Evolutionary conservation across 2,888 invertebrate genomes (phyloP).

Genomic region (Ichneumoninae sp.): DNA sequence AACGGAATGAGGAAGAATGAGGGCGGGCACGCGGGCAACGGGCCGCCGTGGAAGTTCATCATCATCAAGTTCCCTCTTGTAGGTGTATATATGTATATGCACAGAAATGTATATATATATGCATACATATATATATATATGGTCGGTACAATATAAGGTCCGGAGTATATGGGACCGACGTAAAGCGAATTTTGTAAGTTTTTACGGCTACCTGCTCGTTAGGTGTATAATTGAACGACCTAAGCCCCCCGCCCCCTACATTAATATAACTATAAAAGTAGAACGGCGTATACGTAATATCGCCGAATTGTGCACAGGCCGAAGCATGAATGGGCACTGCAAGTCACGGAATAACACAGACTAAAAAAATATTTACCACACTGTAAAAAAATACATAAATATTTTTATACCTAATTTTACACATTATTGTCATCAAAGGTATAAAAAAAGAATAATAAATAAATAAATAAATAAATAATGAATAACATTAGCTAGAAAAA

Average conservation of each 20-base stretch:
- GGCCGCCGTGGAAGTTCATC: slow-evolving; percentile 79
- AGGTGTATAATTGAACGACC: slow-evolving; percentile 72
- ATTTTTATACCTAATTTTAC: background rate
- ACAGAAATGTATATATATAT: slow-evolving; percentile 32
- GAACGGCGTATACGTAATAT: slow-evolving; percentile 19
- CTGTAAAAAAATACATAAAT: no score
- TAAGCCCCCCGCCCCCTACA: slow-evolving; percentile 1
- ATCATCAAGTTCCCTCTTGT: slow-evolving; percentile 78
- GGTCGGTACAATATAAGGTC: slow-evolving; percentile 29
- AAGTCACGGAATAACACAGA: background rate
- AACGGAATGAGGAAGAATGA: slow-evolving; percentile 19
- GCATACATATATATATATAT: slow-evolving; percentile 49
- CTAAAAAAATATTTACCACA: no score
- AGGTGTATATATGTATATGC: background rate
- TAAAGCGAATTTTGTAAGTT: slow-evolving; percentile 79
- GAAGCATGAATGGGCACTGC: slow-evolving; percentile 26
- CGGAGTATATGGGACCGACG: slow-evolving; percentile 69
- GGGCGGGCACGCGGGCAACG: slow-evolving; percentile 13
- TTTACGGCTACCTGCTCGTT: slow-evolving; percentile 79
- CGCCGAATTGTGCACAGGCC: background rate
- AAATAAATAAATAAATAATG: no score
- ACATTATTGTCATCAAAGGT: no score
- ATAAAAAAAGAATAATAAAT: background rate
- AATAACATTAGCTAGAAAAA: no score
- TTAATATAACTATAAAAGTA: slow-evolving; percentile 16